Evolutionary conservation across 2,888 invertebrate species (phyloP).

Genomic region (Dichetophora obliterata): DNA sequence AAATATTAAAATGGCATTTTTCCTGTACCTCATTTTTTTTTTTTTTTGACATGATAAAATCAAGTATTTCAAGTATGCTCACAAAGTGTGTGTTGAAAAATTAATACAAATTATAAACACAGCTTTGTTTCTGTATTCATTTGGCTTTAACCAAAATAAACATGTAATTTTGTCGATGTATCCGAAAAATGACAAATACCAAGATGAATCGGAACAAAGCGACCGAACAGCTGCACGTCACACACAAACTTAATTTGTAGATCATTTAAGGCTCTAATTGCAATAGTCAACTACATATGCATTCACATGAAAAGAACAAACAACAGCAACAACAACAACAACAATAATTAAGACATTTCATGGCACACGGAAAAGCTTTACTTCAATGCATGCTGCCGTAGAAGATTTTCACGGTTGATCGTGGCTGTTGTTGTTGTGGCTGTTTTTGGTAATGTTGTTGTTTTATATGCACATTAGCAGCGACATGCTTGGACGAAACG

Average conservation of each 20-base stretch:
- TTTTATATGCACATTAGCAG: conserved; percentile 13
- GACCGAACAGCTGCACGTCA: not conserved
- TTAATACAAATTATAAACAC: too few species aligned
- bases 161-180: too few species aligned
- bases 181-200: not conserved
- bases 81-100: too few species aligned
- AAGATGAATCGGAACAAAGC: not conserved
- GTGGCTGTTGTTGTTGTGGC: not conserved
- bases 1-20: too few species aligned
- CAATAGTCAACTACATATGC: conserved; percentile 16
- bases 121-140: too few species aligned
- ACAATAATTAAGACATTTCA: conserved; percentile 4
- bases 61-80: not conserved
- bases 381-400: not conserved
- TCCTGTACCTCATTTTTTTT: too few species aligned
- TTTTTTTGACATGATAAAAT: too few species aligned
- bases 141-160: too few species aligned
- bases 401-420: not conserved
- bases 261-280: conserved; percentile 23
- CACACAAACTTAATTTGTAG: not conserved
- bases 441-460: not conserved
- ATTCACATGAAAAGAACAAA: not conserved
- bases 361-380: not conserved
- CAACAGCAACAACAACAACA: not conserved
- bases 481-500: conserved; percentile 12